Evolutionary conservation across 2,113 vertebrate species (phyloP), one percentile per base, ranked within the genome.

Genomic region (Chaetodon trifascialis): DNA sequence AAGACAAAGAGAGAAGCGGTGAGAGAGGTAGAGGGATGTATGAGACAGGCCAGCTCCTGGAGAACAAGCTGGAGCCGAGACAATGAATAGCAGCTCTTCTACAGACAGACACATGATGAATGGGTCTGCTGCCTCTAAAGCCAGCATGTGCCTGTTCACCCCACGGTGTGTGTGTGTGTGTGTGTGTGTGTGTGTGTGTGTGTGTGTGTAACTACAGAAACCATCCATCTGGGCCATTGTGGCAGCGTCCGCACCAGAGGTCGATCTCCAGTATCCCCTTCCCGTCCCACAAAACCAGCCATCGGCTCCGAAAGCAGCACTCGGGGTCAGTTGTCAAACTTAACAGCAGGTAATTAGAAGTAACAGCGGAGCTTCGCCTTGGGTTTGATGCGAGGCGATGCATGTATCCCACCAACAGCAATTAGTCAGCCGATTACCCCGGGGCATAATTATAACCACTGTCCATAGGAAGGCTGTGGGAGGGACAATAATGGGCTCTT

Each of bases 351-450:
- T 89, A 77, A 90, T 93, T 91, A 88, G 88, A 86, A 88, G 76
- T 76, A 89, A 90, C 84, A 80, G 73, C 79, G 75, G 67, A 54
- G 79, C 49, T 72, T 76, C 80, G 81, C 51, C 44, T 49, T 23
- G 69, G 75, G 77, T 83, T 71, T 74, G 60, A 66, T 7, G 68
- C 49, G 66, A 76, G 79, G 77, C 49, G 1, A 83, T 76, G 76
- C 82, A 83, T 87, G 83, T 67, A 85, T 85, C 59, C 69, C 82
- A 89, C 76, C 54, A 90, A 83, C 80, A 80, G 82, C 82, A 91
- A 92, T 93, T 91, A 93, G 88, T 71, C 73, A 85, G 67, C 83
- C 83, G 85, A 86, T 91, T 90, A 92, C 82, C 86, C 79, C 11
- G 0, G 84, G 86, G 84, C 71, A 60, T 91, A 91, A 92, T 92